Evolutionary conservation across 2,888 invertebrate genomes (phyloP).

Genomic region (Hypsopygia costalis): DNA sequence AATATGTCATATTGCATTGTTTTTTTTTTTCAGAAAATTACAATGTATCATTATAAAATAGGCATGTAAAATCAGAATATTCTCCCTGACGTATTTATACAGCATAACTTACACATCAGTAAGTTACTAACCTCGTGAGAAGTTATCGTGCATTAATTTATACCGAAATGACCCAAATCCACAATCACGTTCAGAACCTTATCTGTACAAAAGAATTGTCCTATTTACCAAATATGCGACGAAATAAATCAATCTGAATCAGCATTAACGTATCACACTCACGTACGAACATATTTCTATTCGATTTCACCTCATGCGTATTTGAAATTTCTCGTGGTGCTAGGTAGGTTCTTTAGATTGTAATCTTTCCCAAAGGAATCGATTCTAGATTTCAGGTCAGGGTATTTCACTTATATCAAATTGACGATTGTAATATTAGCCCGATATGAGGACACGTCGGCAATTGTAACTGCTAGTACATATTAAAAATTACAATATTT

Average conservation of each 20-base stretch:
- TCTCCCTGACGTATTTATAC: too few relatives aligned
- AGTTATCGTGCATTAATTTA: too few relatives aligned
- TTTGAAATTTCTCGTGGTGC: conserved; percentile 21
- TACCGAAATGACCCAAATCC: conserved; percentile 5
- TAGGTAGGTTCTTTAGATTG: conserved; percentile 14
- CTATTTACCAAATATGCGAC: conserved; percentile 10
- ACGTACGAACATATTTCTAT: conserved; percentile 19
- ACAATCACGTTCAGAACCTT: conserved; percentile 4
- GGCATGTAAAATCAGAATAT: too few relatives aligned
- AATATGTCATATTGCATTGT: too few relatives aligned
- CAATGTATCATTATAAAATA: too few relatives aligned
- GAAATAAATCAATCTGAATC: conserved; percentile 13
- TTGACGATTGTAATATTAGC: neutral
- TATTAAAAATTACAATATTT: too few relatives aligned
- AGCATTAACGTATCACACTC: conserved; percentile 16
- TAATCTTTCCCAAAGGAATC: conserved; percentile 7
- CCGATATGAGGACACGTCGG: neutral
- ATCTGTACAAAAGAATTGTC: conserved; percentile 13
- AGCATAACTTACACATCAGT: too few relatives aligned
- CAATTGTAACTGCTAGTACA: too few relatives aligned
- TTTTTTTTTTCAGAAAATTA: too few relatives aligned
- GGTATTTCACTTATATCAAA: neutral
- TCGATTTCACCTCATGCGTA: conserved; percentile 29
- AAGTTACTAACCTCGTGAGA: too few relatives aligned
- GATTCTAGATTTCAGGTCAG: neutral